Evolutionary conservation across 2,888 invertebrate species (phyloP).

Genomic region (Tiliacea aurago): DNA sequence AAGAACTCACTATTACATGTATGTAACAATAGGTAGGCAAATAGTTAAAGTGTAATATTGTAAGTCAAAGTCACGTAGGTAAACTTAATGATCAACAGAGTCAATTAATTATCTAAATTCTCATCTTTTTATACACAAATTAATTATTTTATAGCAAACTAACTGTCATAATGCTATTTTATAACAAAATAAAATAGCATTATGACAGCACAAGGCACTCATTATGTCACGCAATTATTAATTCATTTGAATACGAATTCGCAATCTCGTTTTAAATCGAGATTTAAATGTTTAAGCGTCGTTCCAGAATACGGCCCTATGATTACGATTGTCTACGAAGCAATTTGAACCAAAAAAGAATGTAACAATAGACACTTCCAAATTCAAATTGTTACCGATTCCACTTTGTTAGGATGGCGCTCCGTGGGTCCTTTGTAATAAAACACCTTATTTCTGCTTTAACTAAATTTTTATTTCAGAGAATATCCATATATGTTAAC

Average conservation of each 20-base stretch:
- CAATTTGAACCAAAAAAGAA: slow-evolving; percentile 25
- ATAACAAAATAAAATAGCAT: no score
- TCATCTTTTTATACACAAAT: not conserved
- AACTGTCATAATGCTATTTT: no score
- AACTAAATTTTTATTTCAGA: no score
- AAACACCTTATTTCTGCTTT: no score
- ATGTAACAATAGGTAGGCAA: not conserved
- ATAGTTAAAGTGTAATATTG: not conserved
- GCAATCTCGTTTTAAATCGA: slow-evolving; percentile 20
- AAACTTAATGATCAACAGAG: not conserved
- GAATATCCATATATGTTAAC: no score
- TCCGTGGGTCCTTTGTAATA: no score
- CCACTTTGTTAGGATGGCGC: not conserved
- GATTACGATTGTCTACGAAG: slow-evolving; percentile 12
- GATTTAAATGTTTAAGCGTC: slow-evolving; percentile 11
- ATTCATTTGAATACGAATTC: not conserved
- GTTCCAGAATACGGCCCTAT: not conserved
- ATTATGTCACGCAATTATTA: not conserved
- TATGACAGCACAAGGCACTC: not conserved
- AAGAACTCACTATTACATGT: not conserved
- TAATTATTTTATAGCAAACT: not conserved
- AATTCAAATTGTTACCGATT: slow-evolving; percentile 36
- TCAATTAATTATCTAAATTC: not conserved
- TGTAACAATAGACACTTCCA: slow-evolving; percentile 45
- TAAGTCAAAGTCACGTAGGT: not conserved